A percentile compares a stretch with the other conserved stretches of the same genome.
Conservation (phyloP, 2,888 invertebrate species). For the Biston stratarius region DNA sequence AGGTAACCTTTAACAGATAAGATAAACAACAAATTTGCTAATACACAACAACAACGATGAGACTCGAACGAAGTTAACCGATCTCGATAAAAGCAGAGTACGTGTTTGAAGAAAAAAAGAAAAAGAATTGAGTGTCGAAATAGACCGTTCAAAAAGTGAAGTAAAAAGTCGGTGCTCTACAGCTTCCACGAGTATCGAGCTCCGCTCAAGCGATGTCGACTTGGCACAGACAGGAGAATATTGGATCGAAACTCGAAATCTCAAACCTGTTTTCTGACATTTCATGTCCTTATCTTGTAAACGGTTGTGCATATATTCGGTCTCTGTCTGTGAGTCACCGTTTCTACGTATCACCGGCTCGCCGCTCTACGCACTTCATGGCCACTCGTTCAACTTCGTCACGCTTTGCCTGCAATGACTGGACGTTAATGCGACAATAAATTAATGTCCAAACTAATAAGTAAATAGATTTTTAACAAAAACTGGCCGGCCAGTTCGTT, state of each 20-base stretch:
- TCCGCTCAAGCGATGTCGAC: conserved; percentile 76
- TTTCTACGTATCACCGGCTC: conserved; percentile 79
- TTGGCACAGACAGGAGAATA: conserved; percentile 83
- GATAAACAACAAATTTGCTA: conserved; percentile 65
- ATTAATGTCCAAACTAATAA: conserved; percentile 78
- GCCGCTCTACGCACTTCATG: conserved; percentile 84
- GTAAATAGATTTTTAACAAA: conserved; percentile 68
- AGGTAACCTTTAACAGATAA: conserved; percentile 75
- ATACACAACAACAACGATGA: conserved; percentile 51
- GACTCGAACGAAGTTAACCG: conserved; percentile 9
- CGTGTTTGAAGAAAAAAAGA: conserved; percentile 21
- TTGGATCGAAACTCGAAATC: conserved; percentile 86
- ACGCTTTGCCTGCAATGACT: conserved; percentile 81
- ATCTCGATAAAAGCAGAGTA: conserved; percentile 12
- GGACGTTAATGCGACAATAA: conserved; percentile 79
- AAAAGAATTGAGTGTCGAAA: conserved; percentile 54
- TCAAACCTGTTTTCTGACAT: conserved; percentile 80
- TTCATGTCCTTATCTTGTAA: conserved; percentile 69
- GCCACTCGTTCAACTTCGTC: conserved; percentile 84
- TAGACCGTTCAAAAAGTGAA: conserved; percentile 49
- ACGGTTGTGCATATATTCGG: conserved; percentile 61
- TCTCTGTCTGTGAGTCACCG: conserved; percentile 83
- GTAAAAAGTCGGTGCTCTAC: conserved; percentile 63
- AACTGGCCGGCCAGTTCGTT: conserved; percentile 51
- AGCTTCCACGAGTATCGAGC: conserved; percentile 66